Percentiles rank a stretch among this genome's conserved stretches.
Conservation (phyloP, 2,113 vertebrate genomes). For the Heterocephalus glaber region DNA sequence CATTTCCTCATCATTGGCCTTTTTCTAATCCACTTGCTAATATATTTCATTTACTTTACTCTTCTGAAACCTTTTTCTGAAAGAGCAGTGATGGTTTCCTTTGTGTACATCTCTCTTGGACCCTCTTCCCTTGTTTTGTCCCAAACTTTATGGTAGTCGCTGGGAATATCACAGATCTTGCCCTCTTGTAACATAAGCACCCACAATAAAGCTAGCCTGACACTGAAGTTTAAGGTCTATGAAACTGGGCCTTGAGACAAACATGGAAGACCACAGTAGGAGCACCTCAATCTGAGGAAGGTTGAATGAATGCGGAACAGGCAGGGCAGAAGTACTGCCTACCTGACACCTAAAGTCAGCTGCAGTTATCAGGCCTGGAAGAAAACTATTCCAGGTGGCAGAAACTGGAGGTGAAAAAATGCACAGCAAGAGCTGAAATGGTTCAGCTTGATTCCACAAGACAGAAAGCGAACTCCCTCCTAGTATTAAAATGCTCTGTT, state of each 20-base stretch:
- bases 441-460: background rate
- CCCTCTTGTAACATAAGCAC: background rate
- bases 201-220: background rate
- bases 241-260: no score
- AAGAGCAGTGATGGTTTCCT: background rate
- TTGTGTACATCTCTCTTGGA: background rate
- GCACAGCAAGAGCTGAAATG: background rate
- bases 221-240: background rate
- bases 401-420: background rate
- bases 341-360: background rate
- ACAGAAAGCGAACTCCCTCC: background rate
- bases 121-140: background rate
- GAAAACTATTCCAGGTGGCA: background rate
- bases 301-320: background rate
- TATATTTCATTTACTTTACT: background rate
- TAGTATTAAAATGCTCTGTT: background rate
- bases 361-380: background rate
- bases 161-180: background rate
- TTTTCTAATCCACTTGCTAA: background rate
- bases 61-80: background rate
- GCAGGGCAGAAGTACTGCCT: background rate
- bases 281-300: background rate
- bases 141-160: background rate
- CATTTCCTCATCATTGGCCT: background rate
- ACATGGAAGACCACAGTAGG: background rate